Percentiles rank a stretch among this genome's conserved stretches.
Evolutionary conservation across 2,888 invertebrate genomes (phyloP).

Genomic region (Mesochorus sp.): DNA sequence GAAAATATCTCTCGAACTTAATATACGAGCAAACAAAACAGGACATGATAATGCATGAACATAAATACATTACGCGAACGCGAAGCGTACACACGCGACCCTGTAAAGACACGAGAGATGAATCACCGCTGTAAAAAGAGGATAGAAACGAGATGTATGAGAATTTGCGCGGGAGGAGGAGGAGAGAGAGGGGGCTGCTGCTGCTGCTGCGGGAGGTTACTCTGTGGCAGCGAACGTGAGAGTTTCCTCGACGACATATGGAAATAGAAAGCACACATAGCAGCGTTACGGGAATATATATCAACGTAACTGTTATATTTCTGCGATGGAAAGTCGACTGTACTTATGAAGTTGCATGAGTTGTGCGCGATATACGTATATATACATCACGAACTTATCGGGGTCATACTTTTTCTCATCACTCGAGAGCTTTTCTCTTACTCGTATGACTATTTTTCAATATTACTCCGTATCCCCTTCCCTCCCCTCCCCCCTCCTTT

Average conservation of each 20-base stretch:
- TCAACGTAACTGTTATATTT: slow-evolving; percentile 31
- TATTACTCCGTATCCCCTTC: not conserved
- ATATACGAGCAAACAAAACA: too few species aligned
- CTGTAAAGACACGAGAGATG: not conserved
- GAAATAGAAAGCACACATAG: slow-evolving; percentile 50
- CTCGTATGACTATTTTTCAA: not conserved
- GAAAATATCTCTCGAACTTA: too few species aligned
- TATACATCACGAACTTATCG: slow-evolving; percentile 31
- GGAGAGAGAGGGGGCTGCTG: not conserved
- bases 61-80: slow-evolving; percentile 30
- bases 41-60: too few species aligned
- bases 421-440: slow-evolving; percentile 1
- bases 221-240: slow-evolving; percentile 20
- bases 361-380: too few species aligned
- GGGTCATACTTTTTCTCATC: slow-evolving; percentile 31
- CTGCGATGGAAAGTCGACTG: slow-evolving; percentile 48
- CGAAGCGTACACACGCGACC: not conserved
- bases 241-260: slow-evolving; percentile 54
- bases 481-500: too few species aligned
- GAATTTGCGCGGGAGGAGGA: not conserved
- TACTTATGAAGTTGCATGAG: slow-evolving; percentile 52
- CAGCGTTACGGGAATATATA: slow-evolving; percentile 27
- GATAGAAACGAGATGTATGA: not conserved
- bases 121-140: not conserved
- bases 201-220: too few species aligned